Evolutionary conservation across 2,888 invertebrate genomes (phyloP), one percentile per base, ranked within the genome.

Genomic region (Agrotis ipsilon): DNA sequence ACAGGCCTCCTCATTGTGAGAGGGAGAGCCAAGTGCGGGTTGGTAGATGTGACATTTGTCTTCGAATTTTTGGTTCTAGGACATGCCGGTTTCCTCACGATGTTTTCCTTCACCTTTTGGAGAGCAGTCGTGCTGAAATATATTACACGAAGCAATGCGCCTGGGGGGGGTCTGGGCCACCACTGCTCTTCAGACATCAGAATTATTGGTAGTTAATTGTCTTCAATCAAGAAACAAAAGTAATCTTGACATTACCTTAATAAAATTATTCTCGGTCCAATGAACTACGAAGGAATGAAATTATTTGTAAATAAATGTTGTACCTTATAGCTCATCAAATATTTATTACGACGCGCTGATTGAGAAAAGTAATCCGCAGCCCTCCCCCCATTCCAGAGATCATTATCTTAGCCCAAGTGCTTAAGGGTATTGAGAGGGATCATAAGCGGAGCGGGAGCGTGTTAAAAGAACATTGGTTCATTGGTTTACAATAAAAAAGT

Each of bases 271-370:
- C 19, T 54, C 43, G 14, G 58, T 16, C 19, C 57, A 60, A 73
- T 60, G 43, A 54, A 71, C 55, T 49, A 79, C 57, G 64, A 77
- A 71, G 27, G 43, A 68, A 65, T 64, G 62, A 80, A 84, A 82
- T 84, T 80, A 77, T 82, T 79, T 75, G 78, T 75, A 81, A 76
- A 82, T 80, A 71, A 76, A 82, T 69, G 59, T 73, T 81, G 71
- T 85, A 82, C 83, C 81, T 81, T 85, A 87, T 84, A 84, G 87
- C 88, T 90, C 90, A 90, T 90, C 87, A 90, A 92, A 92, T 90
- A 91, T 92, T 92, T 92, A 92, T 90, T 88, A 88, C 86, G 82
- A 86, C 81, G 85, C 87, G 83, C 88, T 90, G 90, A 92, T 92
- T 90, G 89, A 88, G 89, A 90, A 88, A 90, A 90, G 89, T 89